These are phyloP conservation scores for Myrmecobius fasciatus DNA, from an alignment of 2,113 vertebrate species.

Conservation along the genomic window DNA sequence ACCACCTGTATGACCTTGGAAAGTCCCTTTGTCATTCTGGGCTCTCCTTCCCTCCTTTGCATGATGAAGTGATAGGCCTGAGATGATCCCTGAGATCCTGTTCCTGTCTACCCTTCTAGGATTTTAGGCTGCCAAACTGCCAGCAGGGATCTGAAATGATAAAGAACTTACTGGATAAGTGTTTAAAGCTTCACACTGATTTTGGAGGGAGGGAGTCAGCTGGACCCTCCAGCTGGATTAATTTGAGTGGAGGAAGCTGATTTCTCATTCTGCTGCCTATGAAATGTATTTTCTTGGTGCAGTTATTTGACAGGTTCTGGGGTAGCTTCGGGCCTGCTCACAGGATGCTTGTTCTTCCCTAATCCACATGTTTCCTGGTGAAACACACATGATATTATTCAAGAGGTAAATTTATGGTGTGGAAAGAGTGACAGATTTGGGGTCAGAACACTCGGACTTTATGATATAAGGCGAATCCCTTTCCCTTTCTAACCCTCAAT, in stretches of 20 bases:
- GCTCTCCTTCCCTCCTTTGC: conserved; percentile 6
- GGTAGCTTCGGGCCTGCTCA: neutral
- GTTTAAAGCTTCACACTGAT: neutral
- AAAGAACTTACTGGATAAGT: neutral
- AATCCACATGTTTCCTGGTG: neutral
- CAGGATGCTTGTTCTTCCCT: neutral
- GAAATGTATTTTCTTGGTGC: neutral
- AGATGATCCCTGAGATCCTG: neutral
- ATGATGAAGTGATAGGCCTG: neutral
- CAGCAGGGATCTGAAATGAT: neutral
- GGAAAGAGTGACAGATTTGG: neutral
- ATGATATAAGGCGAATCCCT: neutral
- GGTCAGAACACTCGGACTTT: neutral
- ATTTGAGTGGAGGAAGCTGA: neutral
- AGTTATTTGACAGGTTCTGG: neutral
- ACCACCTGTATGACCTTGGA: neutral
- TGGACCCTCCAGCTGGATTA: neutral
- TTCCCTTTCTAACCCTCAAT: neutral
- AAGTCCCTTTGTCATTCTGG: neutral
- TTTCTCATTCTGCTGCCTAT: neutral
- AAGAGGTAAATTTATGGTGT: neutral
- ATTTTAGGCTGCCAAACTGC: neutral
- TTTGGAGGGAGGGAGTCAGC: neutral
- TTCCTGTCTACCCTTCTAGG: neutral
- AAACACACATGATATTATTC: neutral